Base-by-base conservation (phyloP, 1,140 invertebrate genomes). In the Anadara kagoshimensis region DNA sequence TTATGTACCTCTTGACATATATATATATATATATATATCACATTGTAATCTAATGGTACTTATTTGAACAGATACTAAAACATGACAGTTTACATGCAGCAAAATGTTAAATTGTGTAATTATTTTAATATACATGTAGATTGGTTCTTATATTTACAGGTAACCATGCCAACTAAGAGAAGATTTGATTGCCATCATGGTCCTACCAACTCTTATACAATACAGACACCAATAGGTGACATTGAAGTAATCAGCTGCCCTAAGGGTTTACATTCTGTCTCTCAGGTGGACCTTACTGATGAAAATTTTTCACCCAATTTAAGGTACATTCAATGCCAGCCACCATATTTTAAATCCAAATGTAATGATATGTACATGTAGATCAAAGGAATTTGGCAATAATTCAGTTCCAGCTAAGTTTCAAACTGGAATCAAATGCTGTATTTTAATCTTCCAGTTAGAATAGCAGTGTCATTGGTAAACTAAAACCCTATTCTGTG, bases 211-310 rank as follows among this genome's bases (percentile, higher is more conserved):
- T 85, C 75, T 12, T 85, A 78, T 59, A 65, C 66, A 16, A 68
- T 86, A 12, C 61, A 61, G 18, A 84, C 80, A 54, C 86, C 87
- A 14, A 80, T 88, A 45, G 87, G 87, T 22, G 76, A 83, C 43
- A 76, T 86, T 41, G 66, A 72, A 29, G 62, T 86, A 4, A 66
- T 78, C 11, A 79, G 82, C 73, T 88, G 87, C 77, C 79, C 81
- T 12, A 83, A 79, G 62, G 87, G 87, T 36, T 53, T 87, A 10
- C 86, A 87, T 72, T 79, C 75, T 26, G 45, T 88, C 4, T 57
- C 66, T 26, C 80, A 82, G 54, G 57, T 74, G 26, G 75, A 73
- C 44, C 69, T 49, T 41, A 81, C 70, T 70, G 84, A 86, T 79
- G 73, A 72, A 24, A 79, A 76, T 43, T 87, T 88, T 67, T 56